Base-by-base conservation (phyloP, 2,113 vertebrate species). In the Neogobius melanostomus region DNA sequence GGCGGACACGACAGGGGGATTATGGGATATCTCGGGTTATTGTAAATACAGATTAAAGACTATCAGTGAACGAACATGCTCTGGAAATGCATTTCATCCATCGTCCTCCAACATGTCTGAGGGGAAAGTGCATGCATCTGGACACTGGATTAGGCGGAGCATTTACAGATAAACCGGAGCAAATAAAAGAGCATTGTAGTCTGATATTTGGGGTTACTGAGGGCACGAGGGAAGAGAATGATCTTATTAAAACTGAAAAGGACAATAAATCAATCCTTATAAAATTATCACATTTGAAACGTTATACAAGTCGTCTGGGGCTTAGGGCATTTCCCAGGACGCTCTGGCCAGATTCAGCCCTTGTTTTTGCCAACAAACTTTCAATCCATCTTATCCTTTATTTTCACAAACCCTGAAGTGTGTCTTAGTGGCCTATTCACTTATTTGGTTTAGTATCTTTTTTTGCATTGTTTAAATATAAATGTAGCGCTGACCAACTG, bases 41-140 rank as follows among this genome's bases (percentile, higher is more conserved):
- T 21, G 21, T 48, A 60, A 65, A 71, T 64, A 69, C 48, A 56
- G 50, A 10, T 70, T 48, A 65, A 63, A 77, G 42, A 74, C 43
- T 16, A 52, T 75, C 45, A 8, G 8, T 42, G 49, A 45, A 62
- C 48, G 60, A 72, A 68, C 50, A 54, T 7, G 17, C 5, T 1
- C 9, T 11, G 9, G 44, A 61, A 61, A 61, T 61, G 59, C n/a
- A 61, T 61, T 61, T 61, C n/a, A 61, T 61, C 59, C 59, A 61
- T 42, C 36, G 59, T 43, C 59, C 59, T 61, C 42, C 59, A 61
- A 44, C 59, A 61, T 61, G 59, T 61, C 59, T 61, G 59, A 61
- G 42, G 59, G 59, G 59, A 61, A 61, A 61, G 59, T 61, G 59
- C 57, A 44, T 60, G 57, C 59, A 61, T 43, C 36, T 61, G 59